Conservation (phyloP, 2,888 invertebrate species). For the Noctua comes region DNA sequence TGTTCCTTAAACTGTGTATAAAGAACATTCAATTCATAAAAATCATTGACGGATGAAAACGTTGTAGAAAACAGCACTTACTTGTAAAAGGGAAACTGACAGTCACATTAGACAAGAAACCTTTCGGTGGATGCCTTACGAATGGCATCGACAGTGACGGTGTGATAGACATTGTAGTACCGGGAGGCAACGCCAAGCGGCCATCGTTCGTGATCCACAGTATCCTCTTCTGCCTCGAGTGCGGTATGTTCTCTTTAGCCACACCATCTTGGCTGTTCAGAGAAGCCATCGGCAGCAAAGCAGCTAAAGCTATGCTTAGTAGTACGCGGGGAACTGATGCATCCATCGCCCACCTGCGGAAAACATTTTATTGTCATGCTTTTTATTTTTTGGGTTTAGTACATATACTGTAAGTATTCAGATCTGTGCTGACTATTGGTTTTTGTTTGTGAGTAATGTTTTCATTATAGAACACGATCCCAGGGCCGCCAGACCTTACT, state of each 20-base stretch:
- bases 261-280: conserved; percentile 76
- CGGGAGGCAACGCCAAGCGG: conserved; percentile 95
- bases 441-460: neutral
- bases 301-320: conserved; percentile 86
- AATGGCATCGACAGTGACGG: conserved; percentile 95
- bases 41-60: neutral
- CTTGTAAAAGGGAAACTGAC: conserved; percentile 96
- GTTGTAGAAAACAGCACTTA: conserved; percentile 85
- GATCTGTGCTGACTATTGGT: neutral
- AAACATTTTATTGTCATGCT: neutral
- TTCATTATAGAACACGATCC: no score
- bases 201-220: conserved; percentile 97
- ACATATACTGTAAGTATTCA: neutral
- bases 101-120: conserved; percentile 95
- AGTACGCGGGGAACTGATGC: conserved; percentile 83
- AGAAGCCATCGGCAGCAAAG: conserved; percentile 84
- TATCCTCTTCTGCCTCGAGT: conserved; percentile 95
- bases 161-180: conserved; percentile 94
- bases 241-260: conserved; percentile 88
- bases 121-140: conserved; percentile 95
- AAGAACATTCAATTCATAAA: no score
- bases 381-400: neutral
- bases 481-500: no score
- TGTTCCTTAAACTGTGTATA: no score
- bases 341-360: conserved; percentile 84